Evolutionary conservation across 2,113 vertebrate species (phyloP), one percentile per base, ranked within the genome.

Genomic region (Odontesthes bonariensis): DNA sequence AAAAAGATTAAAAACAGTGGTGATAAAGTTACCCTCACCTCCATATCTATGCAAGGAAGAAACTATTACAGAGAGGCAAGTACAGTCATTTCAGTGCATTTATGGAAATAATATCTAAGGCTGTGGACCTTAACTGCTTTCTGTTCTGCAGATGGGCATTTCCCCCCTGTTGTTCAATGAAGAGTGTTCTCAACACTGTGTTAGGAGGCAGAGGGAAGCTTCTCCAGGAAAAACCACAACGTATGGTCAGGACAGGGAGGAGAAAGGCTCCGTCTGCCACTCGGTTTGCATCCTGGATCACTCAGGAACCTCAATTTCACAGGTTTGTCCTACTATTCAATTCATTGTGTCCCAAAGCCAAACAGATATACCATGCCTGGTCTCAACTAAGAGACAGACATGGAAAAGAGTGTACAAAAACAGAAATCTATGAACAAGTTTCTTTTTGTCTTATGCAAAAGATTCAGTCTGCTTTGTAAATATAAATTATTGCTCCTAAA

Each of bases 111-210:
- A 27, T 27, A 3, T 0, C 3, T 0, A 9, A 42, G 35, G 35
- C 3, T 40, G 33, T 14, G 1, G 46, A 61, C 10, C 22, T 71
- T 31, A 42, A 64, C 35, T 47, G n/a, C 12, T 58, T 13, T 42
- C 12, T 78, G 16, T 57, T 60, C 22, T 61, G 54, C 90, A 99
- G 97, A 82, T 98, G 0, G 94, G 94, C 1, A 81, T 98, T 57
- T 96, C 96, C 69, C 97, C 97, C 0, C 90, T 97, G 79, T 89
- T 96, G 66, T 98, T 96, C 85, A 82, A 91, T 17, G 93, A 96
- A 32, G 85, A 91, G 1, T 9, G 9, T 9, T 69, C 80, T 42
- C 11, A 80, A 0, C 57, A 69, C 8, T n/a, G 8, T 61, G 32
- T 23, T 0, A 33, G 69, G 8, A 54, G n/a, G 40, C 46, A 44